Percentiles rank a stretch among this genome's conserved stretches.
Conservation (phyloP, 1,140 invertebrate genomes). For the Drosophila watanabei region DNA sequence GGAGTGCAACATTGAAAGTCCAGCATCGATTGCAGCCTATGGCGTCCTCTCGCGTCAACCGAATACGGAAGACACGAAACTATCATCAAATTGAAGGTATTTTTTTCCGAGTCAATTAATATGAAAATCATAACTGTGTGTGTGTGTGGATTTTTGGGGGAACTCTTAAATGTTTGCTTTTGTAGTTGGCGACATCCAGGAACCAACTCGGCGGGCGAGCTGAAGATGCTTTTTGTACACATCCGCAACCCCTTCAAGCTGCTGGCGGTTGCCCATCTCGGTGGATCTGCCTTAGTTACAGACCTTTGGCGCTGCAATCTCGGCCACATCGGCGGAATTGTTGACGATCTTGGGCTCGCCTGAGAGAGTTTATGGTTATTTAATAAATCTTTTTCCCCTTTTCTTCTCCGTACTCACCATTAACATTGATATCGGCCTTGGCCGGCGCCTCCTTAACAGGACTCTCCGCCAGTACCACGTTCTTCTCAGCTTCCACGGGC, state of each 20-base stretch:
- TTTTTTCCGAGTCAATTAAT: conserved; percentile 31
- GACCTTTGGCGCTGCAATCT: conserved; percentile 74
- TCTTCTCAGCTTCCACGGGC: conserved; percentile 16
- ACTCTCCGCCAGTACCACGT: conserved; percentile 17
- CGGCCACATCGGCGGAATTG: conserved; percentile 65
- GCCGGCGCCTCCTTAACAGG: conserved; percentile 55
- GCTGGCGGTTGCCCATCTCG: conserved; percentile 50
- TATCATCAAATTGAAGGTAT: conserved; percentile 49
- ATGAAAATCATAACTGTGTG: conserved; percentile 35
- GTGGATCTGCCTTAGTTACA: conserved; percentile 65
- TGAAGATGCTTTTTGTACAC: conserved; percentile 66
- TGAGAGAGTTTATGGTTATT: conserved; percentile 6
- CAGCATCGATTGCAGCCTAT: conserved; percentile 62
- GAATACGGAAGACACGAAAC: conserved; percentile 51
- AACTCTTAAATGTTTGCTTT: conserved; percentile 56
- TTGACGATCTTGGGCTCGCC: conserved; percentile 79
- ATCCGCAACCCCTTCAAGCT: conserved; percentile 50
- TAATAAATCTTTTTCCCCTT: too few species aligned
- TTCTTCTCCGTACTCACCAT: conserved; percentile 50
- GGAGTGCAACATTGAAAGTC: conserved; percentile 55
- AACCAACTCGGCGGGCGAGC: conserved; percentile 42
- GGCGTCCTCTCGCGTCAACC: conserved; percentile 43
- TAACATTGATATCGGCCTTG: conserved; percentile 76
- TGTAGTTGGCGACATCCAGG: conserved; percentile 57
- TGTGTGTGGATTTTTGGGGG: conserved; percentile 24